Evolutionary conservation across 2,888 invertebrate species (phyloP), one percentile per base, ranked within the genome.

Genomic region (Caenorhabditis japonica): DNA sequence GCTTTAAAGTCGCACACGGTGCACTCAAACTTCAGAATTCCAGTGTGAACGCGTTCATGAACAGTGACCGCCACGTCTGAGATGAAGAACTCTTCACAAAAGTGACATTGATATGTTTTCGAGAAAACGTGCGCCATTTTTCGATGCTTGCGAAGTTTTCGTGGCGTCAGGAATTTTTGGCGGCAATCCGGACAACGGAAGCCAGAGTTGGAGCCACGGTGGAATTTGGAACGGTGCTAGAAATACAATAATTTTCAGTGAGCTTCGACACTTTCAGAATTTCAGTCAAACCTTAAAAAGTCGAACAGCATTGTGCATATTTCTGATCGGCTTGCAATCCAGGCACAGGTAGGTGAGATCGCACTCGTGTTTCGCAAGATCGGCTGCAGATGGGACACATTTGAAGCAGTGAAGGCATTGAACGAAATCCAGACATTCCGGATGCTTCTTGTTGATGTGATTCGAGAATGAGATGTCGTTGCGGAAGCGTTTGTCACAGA

Each of bases 1-100:
- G 83, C 79, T 53, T 79, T 78, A 49, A 58, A 77, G 46, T 81
- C 82, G 51, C 81, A 77, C 8, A 84, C 73, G 44, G 77, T 81
- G 71, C 87, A 87, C 66, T 87, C 87, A 55, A 85, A 87, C 53
- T 83, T 84, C 34, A 87, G 83, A 61, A 87, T 87, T 58, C 87
- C 87, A n/a, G 87, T 87, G 68, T 87, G 87, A 41, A 88, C 78
- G 17, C 87, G 77, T 58, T 87, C 87, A 58, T 87, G 87, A n/a
- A 86, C 83, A 7, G 84, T 81, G 12, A 82, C 82, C 17, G 80
- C 76, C 10, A 75, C 60, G 34, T 87, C 87, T 12, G 82, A 82
- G 47, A 84, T 84, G 77, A 87, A 87, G 19, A 84, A 64, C 33
- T 87, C 87, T 13, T 87, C 85, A 70, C 87, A 87, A 69, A 87